Conservation (phyloP, 2,797 vertebrate species). For the Morelia viridis region DNA sequence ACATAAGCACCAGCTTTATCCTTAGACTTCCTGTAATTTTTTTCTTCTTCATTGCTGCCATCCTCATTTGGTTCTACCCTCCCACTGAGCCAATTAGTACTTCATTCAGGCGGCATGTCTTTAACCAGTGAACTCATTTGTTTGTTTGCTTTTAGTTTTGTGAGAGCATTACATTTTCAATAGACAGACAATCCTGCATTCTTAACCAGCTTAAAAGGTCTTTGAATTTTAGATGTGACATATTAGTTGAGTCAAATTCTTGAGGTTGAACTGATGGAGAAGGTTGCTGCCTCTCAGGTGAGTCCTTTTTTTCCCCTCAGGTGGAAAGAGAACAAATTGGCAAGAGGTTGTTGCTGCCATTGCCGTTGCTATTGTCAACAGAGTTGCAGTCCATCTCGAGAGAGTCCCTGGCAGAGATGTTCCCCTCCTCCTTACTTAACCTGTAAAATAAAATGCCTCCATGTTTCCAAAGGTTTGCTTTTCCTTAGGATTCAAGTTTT, state of each 20-base stretch:
- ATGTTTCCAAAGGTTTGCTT: constrained; percentile 8
- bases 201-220: background rate
- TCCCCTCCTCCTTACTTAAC: background rate
- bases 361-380: background rate
- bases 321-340: background rate
- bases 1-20: background rate
- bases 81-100: background rate
- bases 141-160: background rate
- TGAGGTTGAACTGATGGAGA: background rate
- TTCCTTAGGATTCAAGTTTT: background rate
- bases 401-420: background rate
- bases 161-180: background rate
- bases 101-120: background rate
- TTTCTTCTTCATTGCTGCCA: background rate
- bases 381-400: background rate
- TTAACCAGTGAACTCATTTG: background rate
- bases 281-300: background rate
- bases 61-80: background rate
- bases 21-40: background rate
- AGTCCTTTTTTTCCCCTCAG: background rate
- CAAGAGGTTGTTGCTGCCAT: background rate
- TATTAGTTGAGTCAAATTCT: background rate
- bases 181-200: background rate
- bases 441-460: background rate
- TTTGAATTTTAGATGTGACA: background rate